phyloP scores from a whole-genome alignment of 1,140 invertebrate species.

The Babylonia areolata region DNA sequence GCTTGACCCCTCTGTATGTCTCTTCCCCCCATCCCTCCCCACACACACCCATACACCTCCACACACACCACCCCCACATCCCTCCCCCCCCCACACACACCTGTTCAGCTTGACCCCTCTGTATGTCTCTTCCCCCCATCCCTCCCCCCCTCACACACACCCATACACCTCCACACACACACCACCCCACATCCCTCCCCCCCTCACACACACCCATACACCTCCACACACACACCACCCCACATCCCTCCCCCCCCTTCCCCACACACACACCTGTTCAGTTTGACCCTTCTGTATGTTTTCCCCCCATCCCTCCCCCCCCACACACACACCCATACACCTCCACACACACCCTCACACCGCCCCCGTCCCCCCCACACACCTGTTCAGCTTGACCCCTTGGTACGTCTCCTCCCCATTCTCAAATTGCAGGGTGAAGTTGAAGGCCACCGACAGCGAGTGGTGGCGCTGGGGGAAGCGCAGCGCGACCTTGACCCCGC shows the following conservation, averaged over 20 bases:
- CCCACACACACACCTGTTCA: neutral
- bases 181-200: too few species aligned
- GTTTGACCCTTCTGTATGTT: too few species aligned
- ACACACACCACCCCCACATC: too few species aligned
- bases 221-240: neutral
- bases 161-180: too few species aligned
- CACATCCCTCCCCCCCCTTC: neutral
- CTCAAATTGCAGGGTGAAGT: conserved; percentile 73
- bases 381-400: conserved; percentile 68
- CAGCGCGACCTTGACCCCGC: conserved; percentile 69
- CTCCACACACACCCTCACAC: neutral
- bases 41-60: neutral
- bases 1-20: too few species aligned
- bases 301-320: neutral
- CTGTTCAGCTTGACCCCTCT: neutral
- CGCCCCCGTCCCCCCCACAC: too few species aligned
- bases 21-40: too few species aligned
- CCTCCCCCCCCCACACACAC: too few species aligned
- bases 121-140: too few species aligned
- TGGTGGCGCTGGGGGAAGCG: conserved; percentile 65
- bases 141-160: too few species aligned
- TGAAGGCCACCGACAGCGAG: conserved; percentile 70
- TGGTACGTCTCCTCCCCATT: conserved; percentile 71
- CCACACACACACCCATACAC: neutral
- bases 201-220: neutral